Base-by-base conservation (phyloP, 2,797 vertebrate species). In the Danio kyathit region DNA sequence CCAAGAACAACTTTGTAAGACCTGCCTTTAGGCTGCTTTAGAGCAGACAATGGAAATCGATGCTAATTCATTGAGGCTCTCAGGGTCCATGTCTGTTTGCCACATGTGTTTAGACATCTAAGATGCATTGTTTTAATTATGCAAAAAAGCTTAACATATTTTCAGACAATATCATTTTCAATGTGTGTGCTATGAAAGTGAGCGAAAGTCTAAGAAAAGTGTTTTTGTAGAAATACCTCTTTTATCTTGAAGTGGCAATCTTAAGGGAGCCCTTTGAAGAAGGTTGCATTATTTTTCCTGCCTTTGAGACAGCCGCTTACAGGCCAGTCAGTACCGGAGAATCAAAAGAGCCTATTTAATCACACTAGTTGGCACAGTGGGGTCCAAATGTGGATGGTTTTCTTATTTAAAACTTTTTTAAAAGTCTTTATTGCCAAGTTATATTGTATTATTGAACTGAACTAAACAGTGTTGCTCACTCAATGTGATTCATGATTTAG, bases 1-100 rank as follows among this genome's bases (percentile, higher is more conserved):
- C 85, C 70, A 74, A 60, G 65, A 63, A 81, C 54, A 81, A 86
- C 86, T 82, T 87, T 90, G 88, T 80, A 92, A 91, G 72, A 81
- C 57, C 86, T 89, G 91, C 90, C 88, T 88, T 93, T 91, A 82
- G 79, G 79, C 60, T 43, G 19, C 74, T 67, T 75, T 69, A 77
- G 73, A 74, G 78, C 43, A 52, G 78, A 74, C 16, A 40, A 82
- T 73, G 85, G 82, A 90, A 90, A 85, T 84, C 85, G 82, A 87
- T 60, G 67, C 14, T 88, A 83, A 74, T 21, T 84, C 43, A 51
- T 52, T 16, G 38, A n/a, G 16, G 66, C 51, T 52, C 51, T 16
- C 17, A 11, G 44, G 41, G 44, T 48, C 65, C 7, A 7, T 59
- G 70, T 63, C 56, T 71, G 40, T 38, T 73, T 65, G 65, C 70